These are phyloP conservation scores for Eclectus roratus DNA, from an alignment of 2,113 vertebrate species.

Conservation along the genomic window DNA sequence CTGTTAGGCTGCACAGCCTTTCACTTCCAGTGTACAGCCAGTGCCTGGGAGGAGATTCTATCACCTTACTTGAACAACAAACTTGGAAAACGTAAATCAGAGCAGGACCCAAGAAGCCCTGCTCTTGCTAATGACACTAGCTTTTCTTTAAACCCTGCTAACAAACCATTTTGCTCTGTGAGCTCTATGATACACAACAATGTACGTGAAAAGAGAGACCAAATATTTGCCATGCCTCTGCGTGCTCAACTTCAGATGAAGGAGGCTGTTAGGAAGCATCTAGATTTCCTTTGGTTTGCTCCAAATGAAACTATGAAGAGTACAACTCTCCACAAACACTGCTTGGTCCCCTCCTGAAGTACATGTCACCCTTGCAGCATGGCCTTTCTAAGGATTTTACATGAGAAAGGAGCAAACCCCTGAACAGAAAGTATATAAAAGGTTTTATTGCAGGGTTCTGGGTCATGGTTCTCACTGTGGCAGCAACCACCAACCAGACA, in stretches of 20 bases:
- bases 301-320: background rate
- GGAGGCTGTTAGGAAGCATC: background rate
- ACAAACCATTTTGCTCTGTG: background rate
- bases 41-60: background rate
- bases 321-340: background rate
- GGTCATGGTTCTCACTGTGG: background rate
- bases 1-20: background rate
- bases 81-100: background rate
- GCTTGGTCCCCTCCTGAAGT: background rate
- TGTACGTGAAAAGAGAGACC: accelerated
- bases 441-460: background rate
- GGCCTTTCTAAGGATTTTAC: background rate
- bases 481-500: background rate
- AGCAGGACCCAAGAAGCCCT: background rate
- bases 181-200: background rate
- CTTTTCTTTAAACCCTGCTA: background rate
- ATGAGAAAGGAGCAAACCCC: background rate
- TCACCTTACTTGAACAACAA: background rate
- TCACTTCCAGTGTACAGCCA: background rate
- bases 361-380: background rate
- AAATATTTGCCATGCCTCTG: background rate
- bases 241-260: background rate
- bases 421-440: background rate
- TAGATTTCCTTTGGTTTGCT: background rate
- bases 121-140: background rate